Base-by-base conservation (phyloP, 2,888 invertebrate genomes). In the Tipula helvola region DNA sequence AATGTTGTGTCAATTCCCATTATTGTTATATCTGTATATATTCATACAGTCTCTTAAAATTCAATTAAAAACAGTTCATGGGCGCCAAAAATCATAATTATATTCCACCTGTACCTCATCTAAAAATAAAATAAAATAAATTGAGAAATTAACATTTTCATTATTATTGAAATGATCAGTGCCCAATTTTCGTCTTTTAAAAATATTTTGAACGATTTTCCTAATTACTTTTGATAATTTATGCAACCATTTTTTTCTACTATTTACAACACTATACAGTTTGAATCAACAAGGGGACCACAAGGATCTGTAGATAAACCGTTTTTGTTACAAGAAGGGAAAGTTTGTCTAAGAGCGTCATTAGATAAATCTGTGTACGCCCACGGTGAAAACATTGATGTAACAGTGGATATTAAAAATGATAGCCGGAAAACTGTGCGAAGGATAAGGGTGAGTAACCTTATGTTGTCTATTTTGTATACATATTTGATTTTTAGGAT, bases 241-340 rank as follows among this genome's bases (percentile, higher is more conserved):
- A 41, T 85, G 36, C 84, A 85, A 16, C 42, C 16, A 42, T 85
- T 39, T 42, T 85, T 41, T 52, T 16, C n/a, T 52, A 16, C 39
- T 39, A 39, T 39, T 7, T 39, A 28, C 3, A 85, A 39, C n/a
- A 39, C 8, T 83, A 28, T 28, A 36, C 13, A 89, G 92, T 92
- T 88, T 90, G 92, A 87, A 47, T 87, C 88, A 10, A 87, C 87
- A 86, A 93, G 94, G 1, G 93, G 95, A 18, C 96, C 97, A 2
- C 94, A 94, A 87, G 96, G 95, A 0, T 92, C 93, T 0, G 94
- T 95, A 8, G 96, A 96, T 89, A 97, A 97, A 89, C 96, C 96
- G n/a, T 97, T 97, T 90, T 92, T 97, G 47, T 93, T 97, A 86
- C 96, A 96, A 89, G 96, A 97, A 89, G 97, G 97, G 86, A 93